Evolutionary conservation across 2,113 vertebrate species (phyloP).

Genomic region (Callionymus lyra): DNA sequence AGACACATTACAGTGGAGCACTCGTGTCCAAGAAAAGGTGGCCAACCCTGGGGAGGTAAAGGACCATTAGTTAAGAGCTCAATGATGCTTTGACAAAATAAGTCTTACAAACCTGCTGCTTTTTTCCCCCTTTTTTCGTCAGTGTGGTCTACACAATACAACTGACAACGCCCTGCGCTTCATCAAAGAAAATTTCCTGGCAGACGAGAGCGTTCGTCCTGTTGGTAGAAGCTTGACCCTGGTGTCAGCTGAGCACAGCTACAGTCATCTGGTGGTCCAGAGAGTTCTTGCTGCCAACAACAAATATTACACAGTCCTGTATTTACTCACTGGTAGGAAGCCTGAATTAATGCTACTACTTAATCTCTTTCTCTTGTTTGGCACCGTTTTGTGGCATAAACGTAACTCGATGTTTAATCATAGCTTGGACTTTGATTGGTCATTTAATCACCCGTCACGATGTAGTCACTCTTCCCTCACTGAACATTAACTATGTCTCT

Average conservation of each 20-base stretch:
- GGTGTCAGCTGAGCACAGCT: conserved; percentile 54
- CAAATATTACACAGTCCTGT: conserved; percentile 60
- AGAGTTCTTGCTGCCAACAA: conserved; percentile 41
- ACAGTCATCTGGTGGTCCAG: conserved; percentile 58
- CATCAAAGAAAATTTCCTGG: conserved; percentile 70
- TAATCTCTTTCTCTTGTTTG: too few relatives aligned
- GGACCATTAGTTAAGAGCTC: not conserved
- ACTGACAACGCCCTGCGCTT: conserved; percentile 65
- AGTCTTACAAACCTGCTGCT: not conserved
- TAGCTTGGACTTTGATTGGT: too few relatives aligned
- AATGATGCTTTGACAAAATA: not conserved
- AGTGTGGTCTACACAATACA: conserved; percentile 70
- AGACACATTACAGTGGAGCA: conserved; percentile 65
- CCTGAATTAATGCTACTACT: not conserved
- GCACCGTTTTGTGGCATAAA: too few relatives aligned
- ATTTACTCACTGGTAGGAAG: conserved; percentile 60
- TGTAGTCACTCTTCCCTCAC: not conserved
- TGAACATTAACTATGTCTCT: not conserved
- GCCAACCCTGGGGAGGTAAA: conserved; percentile 67
- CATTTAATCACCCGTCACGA: too few relatives aligned
- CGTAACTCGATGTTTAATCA: too few relatives aligned
- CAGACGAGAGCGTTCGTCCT: conserved; percentile 54
- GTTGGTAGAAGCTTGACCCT: conserved; percentile 31
- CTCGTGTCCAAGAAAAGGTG: conserved; percentile 56
- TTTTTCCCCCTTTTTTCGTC: too few relatives aligned